Conservation (phyloP, 2,888 invertebrate genomes). For the Parnassius orleans region DNA sequence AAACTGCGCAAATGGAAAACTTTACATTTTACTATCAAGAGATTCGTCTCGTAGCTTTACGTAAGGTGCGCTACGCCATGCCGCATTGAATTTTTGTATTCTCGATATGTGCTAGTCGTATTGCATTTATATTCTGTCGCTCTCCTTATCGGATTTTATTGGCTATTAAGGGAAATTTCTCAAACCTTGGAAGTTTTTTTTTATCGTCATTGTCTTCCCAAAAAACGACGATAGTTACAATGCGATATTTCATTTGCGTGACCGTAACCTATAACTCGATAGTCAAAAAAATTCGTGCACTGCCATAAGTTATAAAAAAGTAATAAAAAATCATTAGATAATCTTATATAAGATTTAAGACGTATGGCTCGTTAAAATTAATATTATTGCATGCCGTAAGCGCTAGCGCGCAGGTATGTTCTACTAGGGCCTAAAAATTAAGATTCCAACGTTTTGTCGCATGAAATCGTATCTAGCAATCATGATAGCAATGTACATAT, state of each 20-base stretch:
- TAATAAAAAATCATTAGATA: no score
- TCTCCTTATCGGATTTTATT: slow-evolving; percentile 41
- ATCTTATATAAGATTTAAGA: no score
- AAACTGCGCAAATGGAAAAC: no score
- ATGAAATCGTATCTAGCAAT: no score
- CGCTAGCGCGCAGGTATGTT: no score
- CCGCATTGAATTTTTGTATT: slow-evolving; percentile 60
- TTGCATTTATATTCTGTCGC: slow-evolving; percentile 48
- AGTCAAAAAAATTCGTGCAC: not conserved
- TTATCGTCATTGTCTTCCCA: not conserved
- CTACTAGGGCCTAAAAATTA: no score
- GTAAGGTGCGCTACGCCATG: slow-evolving; percentile 43
- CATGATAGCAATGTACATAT: no score
- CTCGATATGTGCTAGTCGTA: slow-evolving; percentile 41
- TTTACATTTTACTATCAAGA: no score
- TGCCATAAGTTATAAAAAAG: not conserved
- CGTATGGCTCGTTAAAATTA: no score
- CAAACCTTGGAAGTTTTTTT: slow-evolving; percentile 4
- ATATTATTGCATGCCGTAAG: no score
- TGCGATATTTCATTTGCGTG: slow-evolving; percentile 2
- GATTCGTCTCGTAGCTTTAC: slow-evolving; percentile 40
- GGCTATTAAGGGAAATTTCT: slow-evolving; percentile 30
- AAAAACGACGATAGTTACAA: not conserved
- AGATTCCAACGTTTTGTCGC: no score
- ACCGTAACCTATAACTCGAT: not conserved